Conservation (phyloP, 2,797 vertebrate species). For the Malurus leucopterus region DNA sequence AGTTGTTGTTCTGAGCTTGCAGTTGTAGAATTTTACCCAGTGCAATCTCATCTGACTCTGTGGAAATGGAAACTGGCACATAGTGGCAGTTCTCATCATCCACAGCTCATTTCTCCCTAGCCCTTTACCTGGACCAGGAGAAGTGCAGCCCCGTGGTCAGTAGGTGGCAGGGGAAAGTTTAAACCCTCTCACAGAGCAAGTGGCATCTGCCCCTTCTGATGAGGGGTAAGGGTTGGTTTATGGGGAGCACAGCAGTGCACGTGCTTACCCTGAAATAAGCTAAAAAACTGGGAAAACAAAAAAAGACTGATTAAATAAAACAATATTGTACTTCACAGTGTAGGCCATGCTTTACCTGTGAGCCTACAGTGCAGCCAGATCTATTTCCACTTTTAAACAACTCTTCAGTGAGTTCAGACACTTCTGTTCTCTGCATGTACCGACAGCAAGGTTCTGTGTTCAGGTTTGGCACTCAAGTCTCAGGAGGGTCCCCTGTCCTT, state of each 20-base stretch:
- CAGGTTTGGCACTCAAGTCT: constrained; percentile 88
- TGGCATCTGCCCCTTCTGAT: neutral
- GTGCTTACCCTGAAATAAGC: neutral
- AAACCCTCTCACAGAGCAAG: neutral
- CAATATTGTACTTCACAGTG: neutral
- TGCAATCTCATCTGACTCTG: neutral
- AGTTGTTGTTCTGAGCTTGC: neutral
- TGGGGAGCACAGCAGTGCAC: rapidly evolving
- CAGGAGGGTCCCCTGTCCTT: constrained; percentile 82
- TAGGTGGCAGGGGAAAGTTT: neutral
- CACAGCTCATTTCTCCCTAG: neutral
- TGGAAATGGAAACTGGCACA: neutral
- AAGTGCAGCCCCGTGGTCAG: neutral
- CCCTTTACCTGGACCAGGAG: neutral
- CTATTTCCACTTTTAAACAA: neutral
- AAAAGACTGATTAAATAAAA: neutral
- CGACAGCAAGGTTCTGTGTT: neutral
- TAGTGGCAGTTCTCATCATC: neutral
- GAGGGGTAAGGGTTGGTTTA: neutral
- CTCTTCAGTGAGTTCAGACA: neutral
- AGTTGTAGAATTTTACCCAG: neutral
- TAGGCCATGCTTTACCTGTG: neutral
- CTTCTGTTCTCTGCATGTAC: neutral
- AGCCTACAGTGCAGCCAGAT: neutral
- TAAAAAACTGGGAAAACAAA: neutral